Base-by-base conservation (phyloP, 2,888 invertebrate species). In the Platycheirus albimanus region DNA sequence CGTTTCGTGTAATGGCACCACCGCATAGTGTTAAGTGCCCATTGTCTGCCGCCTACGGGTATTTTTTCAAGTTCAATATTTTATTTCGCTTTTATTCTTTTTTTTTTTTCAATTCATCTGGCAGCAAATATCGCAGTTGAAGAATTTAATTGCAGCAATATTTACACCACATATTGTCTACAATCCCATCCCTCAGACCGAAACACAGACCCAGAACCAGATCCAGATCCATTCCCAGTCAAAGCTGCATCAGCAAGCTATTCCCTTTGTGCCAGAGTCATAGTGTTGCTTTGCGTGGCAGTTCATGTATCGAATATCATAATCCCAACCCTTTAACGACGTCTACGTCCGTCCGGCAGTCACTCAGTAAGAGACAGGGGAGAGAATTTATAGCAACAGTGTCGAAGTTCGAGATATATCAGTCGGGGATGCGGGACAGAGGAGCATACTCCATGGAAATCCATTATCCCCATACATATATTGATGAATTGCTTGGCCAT, bases 111-210 rank as follows among this genome's bases (percentile, higher is more conserved):
- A 63, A 74, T 72, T 69, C 74, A 54, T 15, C 74, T 69, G 58
- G 52, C 64, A 61, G 72, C 49, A 69, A 75, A 61, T 78, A 78
- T 56, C 67, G 58, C 41, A 77, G 81, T 51, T 78, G 78, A 78
- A 69, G 72, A 69, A 74, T 83, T 83, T 83, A 83, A 83, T 83
- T 83, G 83, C 83, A 69, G 51, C 63, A 74, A 78, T 83, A 83
- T 83, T 83, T 78, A 78, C 78, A 81, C 77, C 81, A 81, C 76
- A 71, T 36, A 45, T 54, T 52, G 64, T 15, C 47, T 49, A 15
- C 45, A 47, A 20, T 15, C 20, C 15, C 66, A 38, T 15, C 38
- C 30, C 15, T n/a, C 8, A 33, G 30, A n/a, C n/a, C n/a, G n/a
- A n/a, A n/a, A n/a, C n/a, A n/a, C n/a, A n/a, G n/a, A n/a, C n/a